phyloP scores from a whole-genome alignment of 37 sponge, comb jelly and placozoan species.

The Oscarella lobularis region DNA sequence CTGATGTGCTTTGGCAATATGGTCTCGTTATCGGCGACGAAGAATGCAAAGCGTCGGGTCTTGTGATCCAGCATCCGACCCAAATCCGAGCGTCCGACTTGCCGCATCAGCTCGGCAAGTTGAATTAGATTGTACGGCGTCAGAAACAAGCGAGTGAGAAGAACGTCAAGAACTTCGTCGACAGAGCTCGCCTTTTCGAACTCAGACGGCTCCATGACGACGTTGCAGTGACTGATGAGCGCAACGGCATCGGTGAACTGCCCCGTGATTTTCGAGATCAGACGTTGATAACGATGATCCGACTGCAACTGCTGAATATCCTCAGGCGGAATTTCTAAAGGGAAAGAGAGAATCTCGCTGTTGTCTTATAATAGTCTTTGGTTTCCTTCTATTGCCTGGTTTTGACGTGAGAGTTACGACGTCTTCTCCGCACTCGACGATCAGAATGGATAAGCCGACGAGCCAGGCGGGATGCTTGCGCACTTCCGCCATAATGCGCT shows the following conservation, averaged over 20 bases:
- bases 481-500: neutral
- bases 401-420: neutral
- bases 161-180: neutral
- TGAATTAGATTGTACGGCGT: neutral
- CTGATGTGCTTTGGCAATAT: neutral
- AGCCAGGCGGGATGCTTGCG: neutral
- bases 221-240: neutral
- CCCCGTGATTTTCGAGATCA: neutral
- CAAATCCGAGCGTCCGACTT: neutral
- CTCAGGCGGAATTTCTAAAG: neutral
- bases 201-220: neutral
- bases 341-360: too few relatives aligned
- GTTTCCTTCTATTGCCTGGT: too few relatives aligned
- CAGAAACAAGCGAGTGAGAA: neutral
- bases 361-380: too few relatives aligned
- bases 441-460: neutral
- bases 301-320: neutral
- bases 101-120: conserved; percentile 1
- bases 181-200: neutral
- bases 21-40: neutral
- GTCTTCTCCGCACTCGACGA: neutral
- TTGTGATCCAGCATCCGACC: neutral
- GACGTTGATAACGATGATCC: neutral
- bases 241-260: neutral
- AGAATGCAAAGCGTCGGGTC: neutral